phyloP scores from a whole-genome alignment of 2,797 vertebrate species.

The Diplodus sargus region DNA sequence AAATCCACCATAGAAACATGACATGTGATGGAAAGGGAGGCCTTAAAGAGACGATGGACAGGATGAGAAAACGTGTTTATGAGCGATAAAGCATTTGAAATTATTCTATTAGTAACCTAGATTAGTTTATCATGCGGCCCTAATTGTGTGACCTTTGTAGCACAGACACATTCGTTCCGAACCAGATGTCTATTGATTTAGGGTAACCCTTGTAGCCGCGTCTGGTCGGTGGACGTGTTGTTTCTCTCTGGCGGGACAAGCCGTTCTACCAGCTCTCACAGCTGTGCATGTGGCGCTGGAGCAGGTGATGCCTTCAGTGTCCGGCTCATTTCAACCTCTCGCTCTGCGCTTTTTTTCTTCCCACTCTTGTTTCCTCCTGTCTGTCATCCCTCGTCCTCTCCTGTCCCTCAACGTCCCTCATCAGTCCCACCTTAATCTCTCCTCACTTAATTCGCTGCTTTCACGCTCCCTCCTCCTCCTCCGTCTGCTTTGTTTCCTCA shows the following conservation, averaged over 20 bases:
- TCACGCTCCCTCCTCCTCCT: slow-evolving; percentile 6
- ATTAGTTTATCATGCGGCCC: not conserved
- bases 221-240: too few relatives aligned
- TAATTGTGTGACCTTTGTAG: not conserved
- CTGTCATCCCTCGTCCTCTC: slow-evolving; percentile 51
- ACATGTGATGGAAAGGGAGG: too few relatives aligned
- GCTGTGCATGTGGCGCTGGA: slow-evolving; percentile 26
- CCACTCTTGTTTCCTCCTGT: slow-evolving; percentile 40
- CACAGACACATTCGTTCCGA: not conserved
- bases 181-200: not conserved
- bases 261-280: slow-evolving; percentile 28
- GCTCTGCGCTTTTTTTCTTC: slow-evolving; percentile 29
- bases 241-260: not conserved
- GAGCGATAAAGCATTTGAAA: too few relatives aligned
- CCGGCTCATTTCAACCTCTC: slow-evolving; percentile 55
- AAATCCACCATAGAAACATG: too few relatives aligned
- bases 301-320: slow-evolving; percentile 41
- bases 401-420: slow-evolving; percentile 35
- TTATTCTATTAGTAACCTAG: too few relatives aligned
- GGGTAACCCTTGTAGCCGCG: not conserved
- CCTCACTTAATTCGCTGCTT: slow-evolving; percentile 28
- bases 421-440: slow-evolving; percentile 52
- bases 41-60: too few relatives aligned
- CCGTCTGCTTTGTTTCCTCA: slow-evolving; percentile 34
- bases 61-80: too few relatives aligned